Evolutionary conservation across 2,797 vertebrate genomes (phyloP).

Genomic region (Pempheris klunzingeri): DNA sequence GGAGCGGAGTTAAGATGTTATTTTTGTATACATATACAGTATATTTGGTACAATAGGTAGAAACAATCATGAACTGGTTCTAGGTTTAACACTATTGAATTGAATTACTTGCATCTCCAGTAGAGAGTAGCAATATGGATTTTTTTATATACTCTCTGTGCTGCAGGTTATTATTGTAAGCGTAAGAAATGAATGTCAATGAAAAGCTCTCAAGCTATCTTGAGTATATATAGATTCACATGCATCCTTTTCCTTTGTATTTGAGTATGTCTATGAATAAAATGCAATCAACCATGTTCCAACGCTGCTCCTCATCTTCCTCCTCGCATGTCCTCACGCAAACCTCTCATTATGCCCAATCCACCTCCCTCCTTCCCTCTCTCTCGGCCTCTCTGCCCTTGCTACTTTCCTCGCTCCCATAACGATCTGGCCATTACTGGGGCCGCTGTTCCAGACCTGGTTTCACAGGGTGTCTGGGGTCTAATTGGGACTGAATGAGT

Average conservation of each 20-base stretch:
- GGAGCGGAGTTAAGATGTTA: background rate
- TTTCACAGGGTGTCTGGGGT: slow-evolving; percentile 60
- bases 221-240: slow-evolving; percentile 2
- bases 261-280: slow-evolving; percentile 31
- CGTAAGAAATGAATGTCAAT: background rate
- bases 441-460: slow-evolving; percentile 52
- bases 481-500: slow-evolving; percentile 69
- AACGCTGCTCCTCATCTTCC: slow-evolving; percentile 17
- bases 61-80: background rate
- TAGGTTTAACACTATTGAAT: background rate
- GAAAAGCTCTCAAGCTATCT: background rate
- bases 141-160: slow-evolving; percentile 1
- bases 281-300: slow-evolving; percentile 45
- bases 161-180: slow-evolving; percentile 29
- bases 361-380: slow-evolving; percentile 30
- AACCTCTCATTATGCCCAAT: slow-evolving; percentile 66
- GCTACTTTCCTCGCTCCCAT: slow-evolving; percentile 42
- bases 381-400: slow-evolving; percentile 28
- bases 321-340: slow-evolving; percentile 51
- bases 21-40: background rate
- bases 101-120: background rate
- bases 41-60: background rate
- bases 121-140: slow-evolving; percentile 5
- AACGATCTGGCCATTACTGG: slow-evolving; percentile 69
- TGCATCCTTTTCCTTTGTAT: slow-evolving; percentile 2